Percentiles rank a stretch among this genome's conserved stretches.
These are phyloP conservation scores for Pogonocichla stellata DNA, from an alignment of 2,113 vertebrate species.

Conservation along the genomic window DNA sequence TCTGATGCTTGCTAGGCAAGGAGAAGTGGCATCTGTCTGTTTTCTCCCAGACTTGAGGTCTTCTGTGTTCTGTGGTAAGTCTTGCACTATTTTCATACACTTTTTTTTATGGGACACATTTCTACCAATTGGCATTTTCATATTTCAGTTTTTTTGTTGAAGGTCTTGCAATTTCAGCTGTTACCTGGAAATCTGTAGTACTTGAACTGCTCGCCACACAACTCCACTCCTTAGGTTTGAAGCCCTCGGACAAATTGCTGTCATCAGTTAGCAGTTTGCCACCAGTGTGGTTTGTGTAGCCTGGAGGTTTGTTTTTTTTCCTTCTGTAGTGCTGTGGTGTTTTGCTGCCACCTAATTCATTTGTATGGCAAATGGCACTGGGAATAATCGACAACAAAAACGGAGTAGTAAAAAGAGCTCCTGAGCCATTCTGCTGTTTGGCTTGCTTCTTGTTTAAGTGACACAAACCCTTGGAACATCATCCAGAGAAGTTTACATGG, in stretches of 20 bases:
- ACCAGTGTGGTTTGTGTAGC: constrained; percentile 33
- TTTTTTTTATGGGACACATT: constrained; percentile 72
- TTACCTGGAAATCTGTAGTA: constrained; percentile 71
- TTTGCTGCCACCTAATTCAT: constrained; percentile 40
- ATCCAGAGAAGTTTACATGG: constrained; percentile 74
- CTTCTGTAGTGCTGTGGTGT: constrained; percentile 3
- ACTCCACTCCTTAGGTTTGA: constrained; percentile 22
- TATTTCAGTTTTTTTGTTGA: constrained; percentile 52
- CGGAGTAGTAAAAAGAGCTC: constrained; percentile 61
- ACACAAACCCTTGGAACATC: constrained; percentile 53
- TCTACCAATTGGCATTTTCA: constrained; percentile 50
- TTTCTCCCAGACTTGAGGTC: constrained; percentile 70
- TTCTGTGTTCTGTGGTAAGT: constrained; percentile 85
- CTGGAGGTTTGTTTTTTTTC: neutral
- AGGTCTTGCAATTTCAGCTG: constrained; percentile 69
- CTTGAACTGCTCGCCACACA: constrained; percentile 73
- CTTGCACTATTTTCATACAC: constrained; percentile 87
- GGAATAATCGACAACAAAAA: constrained; percentile 49
- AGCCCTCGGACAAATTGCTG: constrained; percentile 54
- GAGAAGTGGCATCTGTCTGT: constrained; percentile 39
- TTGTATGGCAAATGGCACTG: constrained; percentile 54
- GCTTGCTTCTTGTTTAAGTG: constrained; percentile 70
- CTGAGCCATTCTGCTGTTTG: constrained; percentile 82
- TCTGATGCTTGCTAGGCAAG: constrained; percentile 22
- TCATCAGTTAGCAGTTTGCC: constrained; percentile 55